phyloP scores from a whole-genome alignment of 2,888 invertebrate species.

The Atethmia centrago region DNA sequence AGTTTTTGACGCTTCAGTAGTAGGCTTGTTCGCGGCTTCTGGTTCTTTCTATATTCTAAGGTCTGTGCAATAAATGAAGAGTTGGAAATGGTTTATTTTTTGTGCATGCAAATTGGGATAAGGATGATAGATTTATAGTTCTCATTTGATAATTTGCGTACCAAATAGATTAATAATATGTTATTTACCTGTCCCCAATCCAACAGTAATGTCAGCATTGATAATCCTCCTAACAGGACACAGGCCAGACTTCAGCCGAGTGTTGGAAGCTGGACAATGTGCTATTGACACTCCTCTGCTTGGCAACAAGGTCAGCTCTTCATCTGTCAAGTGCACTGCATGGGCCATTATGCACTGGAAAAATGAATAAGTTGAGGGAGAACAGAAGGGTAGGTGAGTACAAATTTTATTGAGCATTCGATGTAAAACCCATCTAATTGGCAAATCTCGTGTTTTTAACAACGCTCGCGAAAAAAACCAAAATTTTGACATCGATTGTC shows the following conservation, averaged over 20 bases:
- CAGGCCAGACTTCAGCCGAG: slow-evolving; percentile 94
- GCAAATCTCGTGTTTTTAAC: no score
- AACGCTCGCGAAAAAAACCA: no score
- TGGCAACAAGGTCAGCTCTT: slow-evolving; percentile 92
- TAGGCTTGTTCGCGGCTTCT: no score
- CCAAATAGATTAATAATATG: no score
- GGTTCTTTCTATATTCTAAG: no score
- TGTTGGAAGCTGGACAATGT: slow-evolving; percentile 97
- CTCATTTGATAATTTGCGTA: background rate
- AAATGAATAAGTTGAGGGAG: background rate
- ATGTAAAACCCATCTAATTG: background rate
- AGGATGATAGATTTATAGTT: background rate
- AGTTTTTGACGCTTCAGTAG: no score
- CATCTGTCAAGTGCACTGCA: slow-evolving; percentile 93
- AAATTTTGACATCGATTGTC: no score
- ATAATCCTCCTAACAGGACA: slow-evolving; percentile 94
- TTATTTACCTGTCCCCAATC: slow-evolving; percentile 95
- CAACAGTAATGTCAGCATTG: slow-evolving; percentile 92
- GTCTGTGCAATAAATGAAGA: no score
- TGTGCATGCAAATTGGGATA: no score
- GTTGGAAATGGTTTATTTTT: no score
- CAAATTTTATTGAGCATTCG: background rate
- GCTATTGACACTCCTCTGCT: slow-evolving; percentile 92
- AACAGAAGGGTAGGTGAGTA: background rate
- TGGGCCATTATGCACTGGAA: slow-evolving; percentile 94